These are phyloP conservation scores for Psophia crepitans DNA, from an alignment of 2,113 vertebrate species.

Conservation along the genomic window DNA sequence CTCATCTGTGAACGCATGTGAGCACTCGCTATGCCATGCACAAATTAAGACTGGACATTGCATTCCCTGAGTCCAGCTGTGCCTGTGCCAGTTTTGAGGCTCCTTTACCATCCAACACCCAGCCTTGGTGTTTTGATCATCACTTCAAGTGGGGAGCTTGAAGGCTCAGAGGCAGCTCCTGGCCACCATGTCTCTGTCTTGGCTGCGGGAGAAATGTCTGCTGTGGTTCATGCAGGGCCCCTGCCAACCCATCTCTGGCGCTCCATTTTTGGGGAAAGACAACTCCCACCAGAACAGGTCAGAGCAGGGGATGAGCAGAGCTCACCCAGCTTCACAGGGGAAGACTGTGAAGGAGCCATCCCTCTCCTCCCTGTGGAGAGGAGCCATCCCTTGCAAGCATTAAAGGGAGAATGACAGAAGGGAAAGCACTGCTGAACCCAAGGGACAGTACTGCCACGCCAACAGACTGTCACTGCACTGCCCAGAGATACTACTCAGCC, in stretches of 20 bases:
- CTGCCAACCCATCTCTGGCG: background rate
- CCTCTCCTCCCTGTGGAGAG: background rate
- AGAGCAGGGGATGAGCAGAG: background rate
- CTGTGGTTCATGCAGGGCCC: background rate
- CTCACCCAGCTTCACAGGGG: background rate
- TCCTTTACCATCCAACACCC: background rate
- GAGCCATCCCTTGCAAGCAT: background rate
- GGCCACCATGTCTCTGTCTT: background rate
- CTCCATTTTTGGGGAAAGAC: background rate
- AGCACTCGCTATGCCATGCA: rapidly evolving
- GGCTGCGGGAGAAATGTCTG: background rate
- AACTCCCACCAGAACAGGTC: background rate
- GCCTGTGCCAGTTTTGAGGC: background rate
- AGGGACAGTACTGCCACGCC: background rate
- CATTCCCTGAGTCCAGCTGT: background rate
- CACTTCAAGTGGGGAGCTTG: background rate
- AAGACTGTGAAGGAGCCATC: background rate
- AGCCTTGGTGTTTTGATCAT: background rate
- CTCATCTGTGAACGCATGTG: rapidly evolving
- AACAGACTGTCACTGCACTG: background rate
- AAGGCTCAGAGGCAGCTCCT: rapidly evolving
- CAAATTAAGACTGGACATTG: background rate
- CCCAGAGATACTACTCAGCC: background rate
- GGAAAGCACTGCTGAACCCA: background rate
- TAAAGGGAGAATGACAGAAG: background rate